Conservation (phyloP, 2,888 invertebrate genomes). For the Micoletzkya japonica region DNA sequence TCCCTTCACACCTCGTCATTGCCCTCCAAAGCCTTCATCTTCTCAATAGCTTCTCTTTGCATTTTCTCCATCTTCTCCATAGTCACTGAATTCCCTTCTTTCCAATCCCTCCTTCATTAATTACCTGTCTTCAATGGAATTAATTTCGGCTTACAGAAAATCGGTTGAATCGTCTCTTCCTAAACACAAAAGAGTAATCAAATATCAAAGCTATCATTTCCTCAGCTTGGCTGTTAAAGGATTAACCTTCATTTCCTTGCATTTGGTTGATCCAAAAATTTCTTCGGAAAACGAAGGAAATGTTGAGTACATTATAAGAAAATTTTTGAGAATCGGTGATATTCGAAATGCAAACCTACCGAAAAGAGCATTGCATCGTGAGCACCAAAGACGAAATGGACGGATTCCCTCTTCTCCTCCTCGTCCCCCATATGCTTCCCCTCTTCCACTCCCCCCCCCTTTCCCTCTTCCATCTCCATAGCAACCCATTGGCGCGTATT, state of each 20-base stretch:
- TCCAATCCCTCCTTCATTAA: not conserved
- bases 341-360: conserved; percentile 1
- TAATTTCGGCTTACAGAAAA: conserved; percentile 21
- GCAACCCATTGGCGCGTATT: not conserved
- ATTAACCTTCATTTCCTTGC: too few relatives aligned
- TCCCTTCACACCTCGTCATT: not conserved
- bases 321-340: too few relatives aligned
- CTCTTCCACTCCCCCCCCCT: not conserved
- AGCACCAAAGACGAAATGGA: not conserved
- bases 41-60: conserved; percentile 20
- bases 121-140: conserved; percentile 22
- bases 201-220: too few relatives aligned
- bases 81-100: conserved; percentile 11
- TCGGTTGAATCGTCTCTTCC: conserved; percentile 12
- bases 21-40: conserved; percentile 4
- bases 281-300: not conserved
- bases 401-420: not conserved
- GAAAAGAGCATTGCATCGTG: conserved; percentile 22
- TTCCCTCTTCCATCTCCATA: not conserved
- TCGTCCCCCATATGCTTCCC: not conserved
- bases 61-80: conserved; percentile 27
- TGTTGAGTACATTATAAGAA: too few relatives aligned
- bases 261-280: not conserved
- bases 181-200: too few relatives aligned
- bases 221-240: too few relatives aligned